Evolutionary conservation across 2,888 invertebrate species (phyloP), one percentile per base, ranked within the genome.

Genomic region (Anoplius nigerrimus): DNA sequence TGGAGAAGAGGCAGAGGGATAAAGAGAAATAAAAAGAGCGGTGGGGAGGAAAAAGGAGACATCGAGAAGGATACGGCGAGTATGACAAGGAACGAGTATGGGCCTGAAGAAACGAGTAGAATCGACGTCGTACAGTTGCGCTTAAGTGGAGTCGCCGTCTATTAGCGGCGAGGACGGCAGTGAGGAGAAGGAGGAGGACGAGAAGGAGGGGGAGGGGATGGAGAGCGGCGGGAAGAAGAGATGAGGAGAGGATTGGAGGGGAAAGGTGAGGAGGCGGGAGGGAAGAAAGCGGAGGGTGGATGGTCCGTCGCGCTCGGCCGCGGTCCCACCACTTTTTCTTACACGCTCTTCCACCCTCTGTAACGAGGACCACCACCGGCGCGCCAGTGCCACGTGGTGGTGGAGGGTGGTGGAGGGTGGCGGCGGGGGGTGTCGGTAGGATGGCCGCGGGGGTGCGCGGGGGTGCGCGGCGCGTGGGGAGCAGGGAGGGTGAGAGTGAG

Each of bases 141-240:
- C 70, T 80, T 80, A 72, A 76, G 81, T 78, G 74, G 79, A 80
- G 64, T 74, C 68, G 69, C 66, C 76, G 74, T 78, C 71, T 71
- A 71, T 67, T 69, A 69, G 58, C 66, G 58, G 60, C 45, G 55
- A 42, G 61, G 55, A 51, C 56, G 52, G 64, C 52, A 57, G 55
- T 43, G 62, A 5, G 48, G 8, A n/a, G 48, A 48, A 48, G 48
- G 22, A 18, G 58, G 43, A 27, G 65, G 42, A 59, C 24, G 24
- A 24, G 62, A 34, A 16, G 52, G 57, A 15, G 43, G 66, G 54
- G 66, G 59, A 57, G 51, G 13, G 61, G 66, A 66, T 65, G 62
- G 73, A 68, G 67, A 42, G 65, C 48, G 48, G 61, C 51, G 67
- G 66, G 62, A 51, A 66, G 70, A 48, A 57, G 58, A 52, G 53